Base-by-base conservation (phyloP, 1,140 invertebrate species). In the Lepidurus packardi region DNA sequence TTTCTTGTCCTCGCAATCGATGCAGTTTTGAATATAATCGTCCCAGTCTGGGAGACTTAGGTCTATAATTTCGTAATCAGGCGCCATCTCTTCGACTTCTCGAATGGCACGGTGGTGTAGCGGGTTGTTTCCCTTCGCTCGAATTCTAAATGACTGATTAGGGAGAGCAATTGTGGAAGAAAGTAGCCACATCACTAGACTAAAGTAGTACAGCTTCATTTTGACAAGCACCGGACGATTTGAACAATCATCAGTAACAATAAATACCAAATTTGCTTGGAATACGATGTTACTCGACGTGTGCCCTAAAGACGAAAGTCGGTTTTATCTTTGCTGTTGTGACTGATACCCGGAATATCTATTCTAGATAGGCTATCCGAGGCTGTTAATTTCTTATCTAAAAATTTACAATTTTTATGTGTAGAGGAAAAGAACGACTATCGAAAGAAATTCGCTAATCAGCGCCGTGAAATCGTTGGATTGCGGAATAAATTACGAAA, bases 51-150 rank as follows among this genome's bases (percentile, higher is more conserved):
- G 9, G 6, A 65, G 8, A 65, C 53, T 65, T 65, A 65, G n/a
- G 13, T 65, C 53, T n/a, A 65, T 65, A 21, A 65, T 65, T 65
- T 65, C 53, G 53, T 21, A 65, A 65, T 65, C 53, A 7, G 53
- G 8, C 13, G 16, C 53, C 21, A 7, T 16, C 21, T 65, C n/a
- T 65, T 65, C 13, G 53, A 65, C 53, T 21, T 65, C 53, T 1
- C 13, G 53, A 7, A n/a, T 21, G 21, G 53, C 13, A 13, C 53
- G 13, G 3, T 65, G 53, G 3, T 65, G 7, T 13, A 7, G n/a
- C 7, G 16, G 8, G 13, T 21, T 16, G 16, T 13, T 65, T 65
- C 21, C 16, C 8, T 34, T 34, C 34, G 34, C 4, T 34, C 0
- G 3, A 34, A 34, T 34, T 34, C 34, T 34, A 34, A 34, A 34